Percentiles rank a stretch among this genome's conserved stretches.
Conservation (phyloP, 2,113 vertebrate species). For the Microcebus murinus region DNA sequence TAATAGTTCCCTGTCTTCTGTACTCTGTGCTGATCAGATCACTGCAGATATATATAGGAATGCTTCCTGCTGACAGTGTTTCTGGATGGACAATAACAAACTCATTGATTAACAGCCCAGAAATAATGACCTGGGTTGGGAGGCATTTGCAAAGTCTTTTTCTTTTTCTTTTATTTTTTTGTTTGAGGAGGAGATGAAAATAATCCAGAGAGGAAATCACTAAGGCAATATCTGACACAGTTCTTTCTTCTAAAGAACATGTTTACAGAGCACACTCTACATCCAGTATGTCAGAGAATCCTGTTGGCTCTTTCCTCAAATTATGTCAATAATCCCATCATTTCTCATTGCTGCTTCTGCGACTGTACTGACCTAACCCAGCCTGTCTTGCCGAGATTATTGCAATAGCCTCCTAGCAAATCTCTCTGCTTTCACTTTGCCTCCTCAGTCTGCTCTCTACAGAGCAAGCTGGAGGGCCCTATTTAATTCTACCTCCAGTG, state of each 20-base stretch:
- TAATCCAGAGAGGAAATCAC: conserved; percentile 3
- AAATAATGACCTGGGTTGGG: neutral
- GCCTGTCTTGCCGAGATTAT: neutral
- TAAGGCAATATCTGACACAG: conserved; percentile 18
- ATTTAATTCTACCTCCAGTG: conserved; percentile 14
- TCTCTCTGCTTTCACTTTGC: neutral
- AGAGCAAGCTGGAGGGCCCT: neutral
- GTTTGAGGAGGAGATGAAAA: conserved; percentile 30
- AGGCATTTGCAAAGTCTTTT: conserved; percentile 21
- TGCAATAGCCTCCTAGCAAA: neutral
- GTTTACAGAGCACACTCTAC: conserved; percentile 41
- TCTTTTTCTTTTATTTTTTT: neutral
- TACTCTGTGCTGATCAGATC: neutral
- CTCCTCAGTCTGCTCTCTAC: neutral
- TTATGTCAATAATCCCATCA: neutral
- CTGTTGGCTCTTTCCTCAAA: conserved; percentile 33
- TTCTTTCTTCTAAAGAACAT: conserved; percentile 39
- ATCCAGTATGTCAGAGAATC: conserved; percentile 50
- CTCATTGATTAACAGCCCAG: neutral
- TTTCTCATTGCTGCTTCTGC: conserved; percentile 47
- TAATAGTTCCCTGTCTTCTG: neutral
- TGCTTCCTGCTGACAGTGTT: neutral
- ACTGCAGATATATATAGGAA: neutral
- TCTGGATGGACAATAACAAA: neutral
- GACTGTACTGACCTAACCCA: neutral